Evolutionary conservation across 2,888 invertebrate species (phyloP), one percentile per base, ranked within the genome.

Genomic region (Didymodactylos carnosus): DNA sequence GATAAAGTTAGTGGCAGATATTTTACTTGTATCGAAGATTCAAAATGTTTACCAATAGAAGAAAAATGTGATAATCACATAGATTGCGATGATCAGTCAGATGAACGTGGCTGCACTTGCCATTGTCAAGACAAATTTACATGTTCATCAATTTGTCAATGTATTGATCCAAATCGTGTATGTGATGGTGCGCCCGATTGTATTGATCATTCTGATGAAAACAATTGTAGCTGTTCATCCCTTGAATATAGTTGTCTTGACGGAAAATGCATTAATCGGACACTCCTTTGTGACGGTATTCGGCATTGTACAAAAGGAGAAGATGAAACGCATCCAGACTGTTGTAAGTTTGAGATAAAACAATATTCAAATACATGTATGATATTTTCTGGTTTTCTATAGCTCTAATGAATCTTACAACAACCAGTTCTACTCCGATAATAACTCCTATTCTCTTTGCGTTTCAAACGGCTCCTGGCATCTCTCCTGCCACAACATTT

Each of bases 1-100:
- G 49, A 49, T 49, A 49, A 8, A 8, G n/a, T 49, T 11, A 49
- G 39, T 39, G 25, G 29, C 25, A 46, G 73, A 11, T 39, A 73
- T 27, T 73, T 73, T 41, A 27, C 46, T 27, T 73, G 73, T 53
- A 8, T 6, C 8, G 39, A 23, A 8, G 2, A 73, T 29, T 49
- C 13, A 19, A 29, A 70, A 40, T 76, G 76, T 43, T 40, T 75
- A 39, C 75, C 76, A 19, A 39, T 75, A 16, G 16, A 74, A 13
- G 25, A 74, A 16, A 6, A 35, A 13, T 76, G 76, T 51, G 78
- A 78, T 73, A 77, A 77, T 16, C 79, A 79, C 73, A 79, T 79
- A n/a, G 89, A 91, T 83, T 91, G 91, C 82, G 87, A 87, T 3
- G 78, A 79, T 25, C 88, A 87, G 0, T 88, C 88, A 79, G 91